Evolutionary conservation across 2,888 invertebrate species (phyloP).

Genomic region (Gandaritis pyraliata): DNA sequence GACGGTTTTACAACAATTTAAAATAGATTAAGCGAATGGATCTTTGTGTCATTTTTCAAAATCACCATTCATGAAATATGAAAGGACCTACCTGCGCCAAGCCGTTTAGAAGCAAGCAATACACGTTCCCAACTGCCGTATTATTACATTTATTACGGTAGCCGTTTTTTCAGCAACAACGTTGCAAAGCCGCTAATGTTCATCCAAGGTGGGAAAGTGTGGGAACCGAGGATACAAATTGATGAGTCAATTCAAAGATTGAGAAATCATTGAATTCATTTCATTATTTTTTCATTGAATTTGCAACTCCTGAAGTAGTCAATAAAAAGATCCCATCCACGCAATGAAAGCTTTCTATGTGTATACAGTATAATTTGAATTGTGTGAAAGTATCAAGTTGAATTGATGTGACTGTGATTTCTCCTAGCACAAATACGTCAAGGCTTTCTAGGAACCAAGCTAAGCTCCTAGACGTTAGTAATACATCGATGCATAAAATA

Average conservation of each 20-base stretch:
- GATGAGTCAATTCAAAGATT: constrained; percentile 9
- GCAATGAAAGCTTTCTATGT: too few relatives aligned
- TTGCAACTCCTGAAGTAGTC: too few relatives aligned
- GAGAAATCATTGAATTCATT: too few relatives aligned
- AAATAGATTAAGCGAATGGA: too few relatives aligned
- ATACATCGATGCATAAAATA: neutral
- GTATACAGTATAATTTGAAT: neutral
- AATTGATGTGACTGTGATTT: constrained; percentile 10
- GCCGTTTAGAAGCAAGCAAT: too few relatives aligned
- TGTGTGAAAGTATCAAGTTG: neutral
- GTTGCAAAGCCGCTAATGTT: neutral
- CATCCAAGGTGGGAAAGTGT: constrained; percentile 23
- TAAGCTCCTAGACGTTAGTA: constrained; percentile 2
- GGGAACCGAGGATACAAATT: constrained; percentile 14
- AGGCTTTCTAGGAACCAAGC: constrained; percentile 4
- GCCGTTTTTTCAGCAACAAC: neutral
- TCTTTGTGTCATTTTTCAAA: too few relatives aligned
- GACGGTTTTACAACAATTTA: too few relatives aligned
- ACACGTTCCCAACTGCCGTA: neutral
- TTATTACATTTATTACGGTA: neutral
- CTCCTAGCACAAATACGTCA: constrained; percentile 15
- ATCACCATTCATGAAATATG: too few relatives aligned
- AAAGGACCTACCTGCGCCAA: too few relatives aligned
- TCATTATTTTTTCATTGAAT: too few relatives aligned
- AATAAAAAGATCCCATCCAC: too few relatives aligned